Evolutionary conservation across 1,140 invertebrate species (phyloP).

Genomic region (Cydia amplana): DNA sequence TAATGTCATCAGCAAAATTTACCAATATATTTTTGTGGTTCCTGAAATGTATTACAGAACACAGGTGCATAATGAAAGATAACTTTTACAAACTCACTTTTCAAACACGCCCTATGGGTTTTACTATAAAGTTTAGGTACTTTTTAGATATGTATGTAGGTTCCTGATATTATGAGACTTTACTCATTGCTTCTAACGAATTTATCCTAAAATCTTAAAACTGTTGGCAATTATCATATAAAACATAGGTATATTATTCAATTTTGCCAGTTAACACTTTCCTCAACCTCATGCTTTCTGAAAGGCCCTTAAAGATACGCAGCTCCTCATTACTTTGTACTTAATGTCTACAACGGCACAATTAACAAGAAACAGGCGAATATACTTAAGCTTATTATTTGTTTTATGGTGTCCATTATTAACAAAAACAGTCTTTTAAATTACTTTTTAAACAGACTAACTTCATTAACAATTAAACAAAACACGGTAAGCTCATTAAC

Average conservation of each 20-base stretch:
- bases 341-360: background rate
- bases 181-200: no score
- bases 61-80: background rate
- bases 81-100: background rate
- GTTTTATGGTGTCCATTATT: background rate
- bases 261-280: no score
- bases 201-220: no score
- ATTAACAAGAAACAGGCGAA: background rate
- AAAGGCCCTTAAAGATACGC: background rate
- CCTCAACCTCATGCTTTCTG: no score
- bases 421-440: background rate
- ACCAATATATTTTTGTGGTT: background rate
- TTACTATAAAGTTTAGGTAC: background rate
- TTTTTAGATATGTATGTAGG: no score
- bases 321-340: background rate
- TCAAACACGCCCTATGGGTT: background rate
- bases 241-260: no score
- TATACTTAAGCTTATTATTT: background rate
- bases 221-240: no score
- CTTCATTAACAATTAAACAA: constrained; percentile 19
- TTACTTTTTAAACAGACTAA: constrained; percentile 6
- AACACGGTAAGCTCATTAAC: constrained; percentile 24
- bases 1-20: background rate
- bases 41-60: background rate
- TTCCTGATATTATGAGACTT: no score